Conservation (phyloP, 1,140 invertebrate species). For the Tetramorium simillimum region DNA sequence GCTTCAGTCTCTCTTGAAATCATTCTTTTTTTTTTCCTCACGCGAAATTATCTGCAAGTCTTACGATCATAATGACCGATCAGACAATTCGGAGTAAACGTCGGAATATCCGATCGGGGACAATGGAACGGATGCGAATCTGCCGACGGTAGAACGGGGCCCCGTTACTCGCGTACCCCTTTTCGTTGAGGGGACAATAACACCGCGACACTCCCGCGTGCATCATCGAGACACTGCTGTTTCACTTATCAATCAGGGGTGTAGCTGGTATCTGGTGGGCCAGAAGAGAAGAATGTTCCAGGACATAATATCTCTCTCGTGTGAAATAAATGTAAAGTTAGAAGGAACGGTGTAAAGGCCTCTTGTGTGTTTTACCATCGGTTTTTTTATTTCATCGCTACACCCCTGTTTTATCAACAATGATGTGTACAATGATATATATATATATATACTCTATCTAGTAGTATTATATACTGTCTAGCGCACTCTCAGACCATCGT, state of each 20-base stretch:
- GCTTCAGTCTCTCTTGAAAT: slow-evolving; percentile 9
- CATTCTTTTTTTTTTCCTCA: neutral
- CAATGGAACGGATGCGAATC: neutral
- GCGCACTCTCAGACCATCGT: slow-evolving; percentile 49
- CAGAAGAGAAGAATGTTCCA: neutral
- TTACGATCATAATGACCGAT: neutral
- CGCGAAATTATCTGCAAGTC: neutral
- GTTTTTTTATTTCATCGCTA: slow-evolving; percentile 5
- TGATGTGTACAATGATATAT: neutral
- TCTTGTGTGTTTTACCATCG: neutral
- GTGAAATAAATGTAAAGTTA: neutral
- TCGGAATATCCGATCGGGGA: neutral
- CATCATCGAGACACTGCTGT: slow-evolving; percentile 33
- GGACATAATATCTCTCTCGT: neutral
- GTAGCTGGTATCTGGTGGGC: neutral
- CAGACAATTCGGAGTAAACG: neutral
- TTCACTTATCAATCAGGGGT: slow-evolving; percentile 8
- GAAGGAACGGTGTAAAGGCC: neutral
- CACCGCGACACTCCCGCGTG: slow-evolving; percentile 21
- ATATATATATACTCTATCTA: neutral
- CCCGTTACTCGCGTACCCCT: neutral
- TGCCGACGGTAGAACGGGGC: neutral
- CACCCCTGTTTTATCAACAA: slow-evolving; percentile 19
- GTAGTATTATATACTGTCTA: slow-evolving; percentile 17
- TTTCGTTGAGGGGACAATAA: neutral